Evolutionary conservation across 2,797 vertebrate genomes (phyloP).

Genomic region (Sparus aurata): DNA sequence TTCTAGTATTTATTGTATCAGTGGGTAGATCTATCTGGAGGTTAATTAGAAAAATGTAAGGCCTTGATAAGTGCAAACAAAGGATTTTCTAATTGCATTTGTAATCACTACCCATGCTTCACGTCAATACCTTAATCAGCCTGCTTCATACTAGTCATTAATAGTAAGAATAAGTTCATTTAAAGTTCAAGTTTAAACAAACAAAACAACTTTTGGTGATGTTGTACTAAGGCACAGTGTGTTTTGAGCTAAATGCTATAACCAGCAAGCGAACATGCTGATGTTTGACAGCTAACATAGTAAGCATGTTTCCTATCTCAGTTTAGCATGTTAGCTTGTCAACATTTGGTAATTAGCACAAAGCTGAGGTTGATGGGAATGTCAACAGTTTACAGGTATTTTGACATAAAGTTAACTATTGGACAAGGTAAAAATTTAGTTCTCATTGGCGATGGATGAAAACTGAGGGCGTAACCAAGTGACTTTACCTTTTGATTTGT

Average conservation of each 20-base stretch:
- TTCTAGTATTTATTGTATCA: slow-evolving; percentile 18
- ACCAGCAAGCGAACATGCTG: not conserved
- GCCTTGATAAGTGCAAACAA: slow-evolving; percentile 5
- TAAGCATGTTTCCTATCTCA: not conserved
- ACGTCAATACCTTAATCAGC: slow-evolving; percentile 32
- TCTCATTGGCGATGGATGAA: not conserved
- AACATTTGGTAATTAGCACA: not conserved
- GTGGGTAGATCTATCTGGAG: slow-evolving; percentile 1
- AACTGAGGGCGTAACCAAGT: too few relatives aligned
- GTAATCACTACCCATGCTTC: slow-evolving; percentile 16
- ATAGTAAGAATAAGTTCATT: not conserved
- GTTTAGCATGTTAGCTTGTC: not conserved
- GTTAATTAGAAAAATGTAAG: slow-evolving; percentile 35
- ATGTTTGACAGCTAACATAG: too few relatives aligned
- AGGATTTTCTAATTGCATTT: slow-evolving; percentile 23
- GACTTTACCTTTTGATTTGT: too few relatives aligned
- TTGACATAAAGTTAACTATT: not conserved
- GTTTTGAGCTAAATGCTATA: not conserved
- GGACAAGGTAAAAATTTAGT: not conserved
- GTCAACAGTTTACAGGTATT: not conserved
- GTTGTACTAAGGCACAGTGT: not conserved
- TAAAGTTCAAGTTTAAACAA: too few relatives aligned
- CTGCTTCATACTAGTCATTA: not conserved
- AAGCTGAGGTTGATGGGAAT: not conserved
- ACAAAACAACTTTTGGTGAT: not conserved